Evolutionary conservation across 2,888 invertebrate species (phyloP).

Genomic region (Panopea generosa): DNA sequence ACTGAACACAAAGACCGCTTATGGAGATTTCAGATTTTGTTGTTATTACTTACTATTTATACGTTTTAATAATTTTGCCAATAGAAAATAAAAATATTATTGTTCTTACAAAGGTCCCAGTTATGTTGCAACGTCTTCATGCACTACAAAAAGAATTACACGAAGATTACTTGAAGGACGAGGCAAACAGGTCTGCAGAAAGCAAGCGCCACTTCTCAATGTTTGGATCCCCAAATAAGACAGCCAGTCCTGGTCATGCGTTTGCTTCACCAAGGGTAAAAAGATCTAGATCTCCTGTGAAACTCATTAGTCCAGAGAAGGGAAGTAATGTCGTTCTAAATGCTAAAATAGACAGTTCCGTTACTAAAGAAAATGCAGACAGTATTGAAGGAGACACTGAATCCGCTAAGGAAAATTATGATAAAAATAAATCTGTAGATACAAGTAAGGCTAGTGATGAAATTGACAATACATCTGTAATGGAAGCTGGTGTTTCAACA

Average conservation of each 20-base stretch:
- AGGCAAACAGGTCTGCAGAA: conserved; percentile 39
- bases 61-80: too few species aligned
- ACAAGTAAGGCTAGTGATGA: not conserved
- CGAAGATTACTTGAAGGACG: conserved; percentile 75
- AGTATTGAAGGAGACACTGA: not conserved
- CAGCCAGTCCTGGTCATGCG: not conserved
- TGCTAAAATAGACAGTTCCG: not conserved
- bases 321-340: not conserved
- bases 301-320: not conserved
- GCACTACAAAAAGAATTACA: conserved; percentile 88
- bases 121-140: conserved; percentile 94
- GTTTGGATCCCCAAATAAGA: conserved; percentile 50
- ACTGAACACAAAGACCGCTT: too few species aligned
- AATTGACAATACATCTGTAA: not conserved
- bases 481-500: not conserved
- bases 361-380: not conserved
- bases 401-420: not conserved
- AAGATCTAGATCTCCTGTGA: not conserved
- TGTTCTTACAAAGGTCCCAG: too few species aligned
- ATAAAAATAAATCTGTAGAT: not conserved
- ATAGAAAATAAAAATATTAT: too few species aligned
- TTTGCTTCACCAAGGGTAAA: not conserved
- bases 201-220: conserved; percentile 58
- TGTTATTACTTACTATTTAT: too few species aligned
- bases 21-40: too few species aligned